phyloP scores from a whole-genome alignment of 2,888 invertebrate genomes.

The Odontocolon sp. region DNA sequence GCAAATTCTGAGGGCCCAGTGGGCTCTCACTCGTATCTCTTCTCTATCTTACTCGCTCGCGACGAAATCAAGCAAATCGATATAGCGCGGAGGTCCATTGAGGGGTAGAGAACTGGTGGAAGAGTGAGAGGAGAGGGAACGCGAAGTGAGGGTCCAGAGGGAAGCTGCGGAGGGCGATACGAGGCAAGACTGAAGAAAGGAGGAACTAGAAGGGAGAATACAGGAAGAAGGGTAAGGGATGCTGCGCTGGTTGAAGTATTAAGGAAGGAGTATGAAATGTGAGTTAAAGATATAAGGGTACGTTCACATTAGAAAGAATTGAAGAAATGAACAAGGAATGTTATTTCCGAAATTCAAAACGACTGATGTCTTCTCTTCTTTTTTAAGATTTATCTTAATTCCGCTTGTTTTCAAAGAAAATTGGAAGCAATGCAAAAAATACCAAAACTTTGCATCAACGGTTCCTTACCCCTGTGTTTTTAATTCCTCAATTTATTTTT shows the following conservation, averaged over 20 bases:
- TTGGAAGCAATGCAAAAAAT: too few species aligned
- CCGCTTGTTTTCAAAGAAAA: too few species aligned
- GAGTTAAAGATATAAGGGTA: conserved; percentile 5
- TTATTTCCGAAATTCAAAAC: too few species aligned
- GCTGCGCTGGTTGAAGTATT: conserved; percentile 16
- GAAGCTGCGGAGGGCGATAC: conserved; percentile 65
- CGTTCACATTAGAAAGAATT: not conserved
- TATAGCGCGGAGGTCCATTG: conserved; percentile 55
- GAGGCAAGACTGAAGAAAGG: conserved; percentile 67
- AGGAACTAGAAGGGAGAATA: conserved; percentile 60
- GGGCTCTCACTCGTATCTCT: not conserved
- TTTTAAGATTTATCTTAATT: too few species aligned
- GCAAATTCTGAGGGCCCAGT: conserved; percentile 76
- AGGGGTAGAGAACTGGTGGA: conserved; percentile 23
- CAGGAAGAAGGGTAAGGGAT: conserved; percentile 36
- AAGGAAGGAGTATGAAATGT: not conserved
- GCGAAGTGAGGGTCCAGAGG: conserved; percentile 65
- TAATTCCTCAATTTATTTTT: too few species aligned
- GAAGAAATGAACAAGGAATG: not conserved
- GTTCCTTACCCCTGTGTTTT: too few species aligned
- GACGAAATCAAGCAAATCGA: conserved; percentile 76
- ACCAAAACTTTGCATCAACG: too few species aligned
- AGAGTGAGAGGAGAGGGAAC: conserved; percentile 40
- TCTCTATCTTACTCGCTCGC: conserved; percentile 52
- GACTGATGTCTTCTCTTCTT: too few species aligned